A percentile compares a stretch with the other conserved stretches of the same genome.
These are phyloP conservation scores for Himalopsyche phryganea DNA, from an alignment of 1,140 invertebrate genomes.

Conservation along the genomic window DNA sequence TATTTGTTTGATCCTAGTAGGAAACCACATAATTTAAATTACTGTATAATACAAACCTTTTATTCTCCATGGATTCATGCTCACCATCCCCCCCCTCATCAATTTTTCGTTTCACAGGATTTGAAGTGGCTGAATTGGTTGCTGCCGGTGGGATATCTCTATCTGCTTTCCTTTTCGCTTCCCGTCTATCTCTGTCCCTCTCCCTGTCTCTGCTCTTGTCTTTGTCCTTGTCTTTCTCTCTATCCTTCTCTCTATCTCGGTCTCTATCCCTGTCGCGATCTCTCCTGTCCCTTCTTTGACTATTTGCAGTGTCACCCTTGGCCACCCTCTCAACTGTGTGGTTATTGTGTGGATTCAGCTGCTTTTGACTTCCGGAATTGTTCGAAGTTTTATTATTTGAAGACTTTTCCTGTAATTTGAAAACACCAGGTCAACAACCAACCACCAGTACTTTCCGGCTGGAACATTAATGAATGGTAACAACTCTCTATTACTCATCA, in stretches of 20 bases:
- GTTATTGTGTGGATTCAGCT: conserved; percentile 25
- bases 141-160: conserved; percentile 20
- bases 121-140: conserved; percentile 7
- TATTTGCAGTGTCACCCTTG: conserved; percentile 9
- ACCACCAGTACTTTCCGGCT: no score
- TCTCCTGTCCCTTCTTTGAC: conserved; percentile 23
- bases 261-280: conserved; percentile 32
- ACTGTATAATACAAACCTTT: no score
- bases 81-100: conserved; percentile 54
- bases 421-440: background rate
- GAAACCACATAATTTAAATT: no score
- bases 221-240: conserved; percentile 17
- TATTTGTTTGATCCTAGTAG: no score
- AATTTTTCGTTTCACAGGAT: conserved; percentile 44
- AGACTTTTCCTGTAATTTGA: conserved; percentile 16
- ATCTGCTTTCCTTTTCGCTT: conserved; percentile 17
- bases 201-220: conserved; percentile 13
- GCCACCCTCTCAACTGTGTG: conserved; percentile 16
- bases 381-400: conserved; percentile 13
- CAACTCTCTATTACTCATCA: no score
- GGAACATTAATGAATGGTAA: no score
- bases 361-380: conserved; percentile 13
- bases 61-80: conserved; percentile 47
- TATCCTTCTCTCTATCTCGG: conserved; percentile 25
- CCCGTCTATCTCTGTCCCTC: conserved; percentile 1